phyloP scores from a whole-genome alignment of 2,113 vertebrate species.

The Falco punctatus region DNA sequence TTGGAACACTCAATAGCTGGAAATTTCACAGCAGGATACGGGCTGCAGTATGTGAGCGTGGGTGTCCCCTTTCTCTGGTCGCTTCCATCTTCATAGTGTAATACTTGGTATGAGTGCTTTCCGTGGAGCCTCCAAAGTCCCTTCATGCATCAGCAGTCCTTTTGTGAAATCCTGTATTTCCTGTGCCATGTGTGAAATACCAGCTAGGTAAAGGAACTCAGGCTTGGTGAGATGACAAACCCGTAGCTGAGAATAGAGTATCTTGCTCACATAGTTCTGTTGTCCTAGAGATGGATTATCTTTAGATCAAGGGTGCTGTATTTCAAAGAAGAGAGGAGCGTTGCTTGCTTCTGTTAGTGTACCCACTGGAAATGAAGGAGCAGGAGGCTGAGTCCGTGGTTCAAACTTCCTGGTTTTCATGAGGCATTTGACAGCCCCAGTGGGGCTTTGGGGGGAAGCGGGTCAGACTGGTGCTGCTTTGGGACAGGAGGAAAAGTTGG shows the following conservation, averaged over 20 bases:
- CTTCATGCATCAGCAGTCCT: background rate
- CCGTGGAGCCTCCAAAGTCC: background rate
- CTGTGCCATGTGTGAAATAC: background rate
- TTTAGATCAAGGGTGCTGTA: background rate
- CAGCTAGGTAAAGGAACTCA: background rate
- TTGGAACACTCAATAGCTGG: background rate
- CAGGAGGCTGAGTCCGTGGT: background rate
- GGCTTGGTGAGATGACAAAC: background rate
- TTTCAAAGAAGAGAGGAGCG: background rate
- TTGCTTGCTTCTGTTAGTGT: background rate
- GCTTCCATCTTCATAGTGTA: accelerated
- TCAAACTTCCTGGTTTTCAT: accelerated
- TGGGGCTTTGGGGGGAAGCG: background rate
- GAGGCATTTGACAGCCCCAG: background rate
- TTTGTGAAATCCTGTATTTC: background rate
- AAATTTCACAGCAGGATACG: background rate
- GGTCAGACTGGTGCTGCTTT: background rate
- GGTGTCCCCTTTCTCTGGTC: background rate
- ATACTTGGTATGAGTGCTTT: background rate
- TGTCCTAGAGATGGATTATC: background rate
- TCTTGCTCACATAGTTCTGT: background rate
- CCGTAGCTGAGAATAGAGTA: background rate
- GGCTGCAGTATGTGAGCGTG: accelerated
- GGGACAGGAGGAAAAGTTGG: background rate
- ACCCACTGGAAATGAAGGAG: accelerated